Percentiles rank a stretch among this genome's conserved stretches.
Conservation (phyloP, 2,113 vertebrate genomes). For the Oncorhynchus tshawytscha region DNA sequence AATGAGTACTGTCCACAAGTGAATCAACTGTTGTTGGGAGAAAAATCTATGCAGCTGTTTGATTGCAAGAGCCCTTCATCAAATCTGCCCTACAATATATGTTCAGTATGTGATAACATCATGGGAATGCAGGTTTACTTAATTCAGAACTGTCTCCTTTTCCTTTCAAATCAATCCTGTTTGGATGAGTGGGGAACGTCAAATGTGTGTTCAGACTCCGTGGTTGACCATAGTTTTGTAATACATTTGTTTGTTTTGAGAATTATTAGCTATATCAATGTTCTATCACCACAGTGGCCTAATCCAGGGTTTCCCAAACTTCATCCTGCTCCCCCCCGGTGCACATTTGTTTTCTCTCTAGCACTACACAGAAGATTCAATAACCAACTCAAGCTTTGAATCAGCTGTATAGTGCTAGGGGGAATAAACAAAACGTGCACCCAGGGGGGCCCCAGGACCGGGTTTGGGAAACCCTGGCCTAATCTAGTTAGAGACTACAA, state of each 20-base stretch:
- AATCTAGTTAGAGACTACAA: constrained; percentile 62
- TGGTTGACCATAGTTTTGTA: constrained; percentile 60
- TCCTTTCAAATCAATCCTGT: background rate
- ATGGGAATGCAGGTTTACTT: background rate
- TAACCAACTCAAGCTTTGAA: too few species aligned
- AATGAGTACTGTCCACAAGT: too few species aligned
- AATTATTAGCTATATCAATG: constrained; percentile 65
- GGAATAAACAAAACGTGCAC: too few species aligned
- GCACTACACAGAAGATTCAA: too few species aligned
- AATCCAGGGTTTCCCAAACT: too few species aligned
- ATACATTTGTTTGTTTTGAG: constrained; percentile 60
- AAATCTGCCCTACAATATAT: background rate
- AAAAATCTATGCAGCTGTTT: constrained; percentile 67
- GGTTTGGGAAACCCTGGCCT: constrained; percentile 31
- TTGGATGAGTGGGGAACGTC: constrained; percentile 16
- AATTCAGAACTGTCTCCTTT: background rate
- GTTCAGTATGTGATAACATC: background rate
- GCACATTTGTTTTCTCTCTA: too few species aligned
- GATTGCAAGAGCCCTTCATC: background rate
- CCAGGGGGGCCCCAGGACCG: too few species aligned
- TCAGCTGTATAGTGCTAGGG: too few species aligned
- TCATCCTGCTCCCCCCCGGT: too few species aligned
- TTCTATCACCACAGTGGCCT: constrained; percentile 84
- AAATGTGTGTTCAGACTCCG: constrained; percentile 22
- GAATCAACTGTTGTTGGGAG: background rate